Evolutionary conservation across 2,888 invertebrate genomes (phyloP).

Genomic region (Sisyra terminalis): DNA sequence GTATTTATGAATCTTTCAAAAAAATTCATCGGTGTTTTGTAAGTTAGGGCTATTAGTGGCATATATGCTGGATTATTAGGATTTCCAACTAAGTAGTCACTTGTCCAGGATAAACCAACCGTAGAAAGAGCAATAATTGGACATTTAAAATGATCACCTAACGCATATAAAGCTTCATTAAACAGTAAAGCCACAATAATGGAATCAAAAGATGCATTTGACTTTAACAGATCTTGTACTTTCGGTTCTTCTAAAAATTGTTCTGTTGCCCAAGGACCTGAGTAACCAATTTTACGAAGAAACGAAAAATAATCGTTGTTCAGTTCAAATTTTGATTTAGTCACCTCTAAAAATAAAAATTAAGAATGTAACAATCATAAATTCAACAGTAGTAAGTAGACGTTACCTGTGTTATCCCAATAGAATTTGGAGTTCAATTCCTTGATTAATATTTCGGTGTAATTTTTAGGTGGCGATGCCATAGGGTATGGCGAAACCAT

Average conservation of each 20-base stretch:
- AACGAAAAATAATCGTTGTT: not conserved
- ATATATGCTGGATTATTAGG: not conserved
- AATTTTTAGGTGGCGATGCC: no score
- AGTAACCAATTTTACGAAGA: no score
- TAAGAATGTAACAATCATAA: no score
- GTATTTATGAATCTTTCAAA: constrained; percentile 2
- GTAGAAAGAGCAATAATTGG: not conserved
- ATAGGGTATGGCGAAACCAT: constrained; percentile 8
- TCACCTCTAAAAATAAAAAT: not conserved
- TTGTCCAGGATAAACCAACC: not conserved
- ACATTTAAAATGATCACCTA: not conserved
- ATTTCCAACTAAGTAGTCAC: constrained; percentile 1
- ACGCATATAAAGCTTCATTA: not conserved
- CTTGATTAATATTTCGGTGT: constrained; percentile 7
- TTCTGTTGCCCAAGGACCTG: not conserved
- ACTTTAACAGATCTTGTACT: constrained; percentile 7
- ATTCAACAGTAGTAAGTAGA: no score
- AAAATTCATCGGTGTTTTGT: constrained; percentile 2
- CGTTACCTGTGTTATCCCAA: constrained; percentile 7
- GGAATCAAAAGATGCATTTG: constrained; percentile 4
- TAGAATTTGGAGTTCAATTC: not conserved
- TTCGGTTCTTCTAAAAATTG: not conserved
- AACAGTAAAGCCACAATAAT: not conserved
- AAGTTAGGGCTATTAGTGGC: not conserved
- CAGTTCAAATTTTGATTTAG: not conserved